Evolutionary conservation across 2,888 invertebrate species (phyloP).

Genomic region (Alitta virens): DNA sequence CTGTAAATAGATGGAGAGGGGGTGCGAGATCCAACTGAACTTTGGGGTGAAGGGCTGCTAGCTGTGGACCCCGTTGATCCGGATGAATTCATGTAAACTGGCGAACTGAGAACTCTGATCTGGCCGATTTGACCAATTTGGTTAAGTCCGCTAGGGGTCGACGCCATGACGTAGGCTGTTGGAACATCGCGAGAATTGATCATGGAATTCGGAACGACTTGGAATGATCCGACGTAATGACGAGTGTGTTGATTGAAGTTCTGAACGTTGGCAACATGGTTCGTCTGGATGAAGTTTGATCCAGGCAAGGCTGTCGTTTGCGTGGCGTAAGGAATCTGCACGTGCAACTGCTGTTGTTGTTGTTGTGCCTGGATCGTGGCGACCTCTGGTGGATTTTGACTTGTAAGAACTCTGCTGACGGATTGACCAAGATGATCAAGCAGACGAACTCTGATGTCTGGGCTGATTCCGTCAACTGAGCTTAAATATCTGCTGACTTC

Average conservation of each 20-base stretch:
- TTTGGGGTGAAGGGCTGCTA: neutral
- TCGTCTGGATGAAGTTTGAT: too few species aligned
- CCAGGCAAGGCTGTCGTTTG: slow-evolving; percentile 4
- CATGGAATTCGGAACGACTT: neutral
- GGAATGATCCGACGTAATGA: slow-evolving; percentile 11
- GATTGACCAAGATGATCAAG: slow-evolving; percentile 42
- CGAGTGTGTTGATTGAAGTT: neutral
- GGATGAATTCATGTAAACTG: neutral
- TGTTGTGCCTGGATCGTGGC: neutral
- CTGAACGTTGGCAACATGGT: neutral
- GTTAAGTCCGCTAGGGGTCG: neutral
- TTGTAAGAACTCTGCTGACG: slow-evolving; percentile 19
- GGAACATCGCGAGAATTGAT: neutral
- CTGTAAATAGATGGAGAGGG: neutral
- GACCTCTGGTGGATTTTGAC: neutral
- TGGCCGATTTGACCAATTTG: neutral
- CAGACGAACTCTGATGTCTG: slow-evolving; percentile 40
- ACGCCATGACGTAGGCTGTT: neutral
- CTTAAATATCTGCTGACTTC: slow-evolving; percentile 48
- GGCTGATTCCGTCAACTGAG: slow-evolving; percentile 37
- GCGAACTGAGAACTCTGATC: neutral
- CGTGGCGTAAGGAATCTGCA: slow-evolving; percentile 15
- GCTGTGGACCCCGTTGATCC: neutral
- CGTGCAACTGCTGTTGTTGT: slow-evolving; percentile 5
- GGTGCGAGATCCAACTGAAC: neutral